phyloP scores from a whole-genome alignment of 2,888 invertebrate species.

The Chaitophorus viminalis region DNA sequence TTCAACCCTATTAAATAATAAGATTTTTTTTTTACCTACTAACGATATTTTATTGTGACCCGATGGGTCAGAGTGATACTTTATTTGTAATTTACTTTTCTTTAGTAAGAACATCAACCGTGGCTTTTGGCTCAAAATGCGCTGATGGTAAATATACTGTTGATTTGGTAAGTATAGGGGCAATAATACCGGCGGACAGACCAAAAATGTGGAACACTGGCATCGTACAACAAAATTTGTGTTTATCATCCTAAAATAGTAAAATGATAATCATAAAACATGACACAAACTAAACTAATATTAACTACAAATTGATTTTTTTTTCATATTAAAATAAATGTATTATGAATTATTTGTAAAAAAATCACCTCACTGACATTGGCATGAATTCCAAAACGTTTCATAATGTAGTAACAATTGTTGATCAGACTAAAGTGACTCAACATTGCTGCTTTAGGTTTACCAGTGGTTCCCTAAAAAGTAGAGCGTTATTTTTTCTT shows the following conservation, averaged over 20 bases:
- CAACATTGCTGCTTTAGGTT: constrained; percentile 79
- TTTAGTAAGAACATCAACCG: constrained; percentile 73
- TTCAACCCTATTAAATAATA: too few relatives aligned
- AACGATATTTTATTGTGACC: too few relatives aligned
- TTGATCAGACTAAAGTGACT: constrained; percentile 80
- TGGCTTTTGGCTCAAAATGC: constrained; percentile 73
- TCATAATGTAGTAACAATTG: constrained; percentile 76
- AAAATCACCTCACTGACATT: not conserved
- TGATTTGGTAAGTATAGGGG: constrained; percentile 72
- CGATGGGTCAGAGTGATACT: too few relatives aligned
- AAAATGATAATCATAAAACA: not conserved
- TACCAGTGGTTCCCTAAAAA: constrained; percentile 77
- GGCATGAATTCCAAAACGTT: constrained; percentile 66
- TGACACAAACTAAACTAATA: not conserved
- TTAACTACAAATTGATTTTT: not conserved
- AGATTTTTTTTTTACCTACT: too few relatives aligned
- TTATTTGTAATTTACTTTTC: constrained; percentile 72
- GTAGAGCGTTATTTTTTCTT: not conserved
- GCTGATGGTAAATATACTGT: constrained; percentile 74
- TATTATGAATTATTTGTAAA: not conserved
- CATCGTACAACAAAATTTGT: constrained; percentile 71
- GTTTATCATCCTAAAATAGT: constrained; percentile 60
- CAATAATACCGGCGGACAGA: constrained; percentile 73
- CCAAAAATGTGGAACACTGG: constrained; percentile 88
- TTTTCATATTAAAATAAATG: not conserved